Percentiles rank a stretch among this genome's conserved stretches.
These are phyloP conservation scores for Bufo gargarizans DNA, from an alignment of 2,113 vertebrate genomes.

Conservation along the genomic window DNA sequence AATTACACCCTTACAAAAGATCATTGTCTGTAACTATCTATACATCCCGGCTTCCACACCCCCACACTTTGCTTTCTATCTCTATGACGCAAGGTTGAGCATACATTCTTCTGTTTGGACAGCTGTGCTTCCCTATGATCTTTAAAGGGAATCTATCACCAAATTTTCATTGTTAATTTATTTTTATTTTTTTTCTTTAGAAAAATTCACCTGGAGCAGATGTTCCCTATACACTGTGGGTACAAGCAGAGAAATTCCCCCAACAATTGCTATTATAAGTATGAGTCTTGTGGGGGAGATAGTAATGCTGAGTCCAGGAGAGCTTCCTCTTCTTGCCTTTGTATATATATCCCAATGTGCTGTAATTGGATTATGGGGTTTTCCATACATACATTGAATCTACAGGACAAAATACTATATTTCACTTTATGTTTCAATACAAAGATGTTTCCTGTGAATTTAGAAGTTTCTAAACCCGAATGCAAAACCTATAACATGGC, in stretches of 20 bases:
- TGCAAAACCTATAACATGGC: no score
- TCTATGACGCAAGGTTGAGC: background rate
- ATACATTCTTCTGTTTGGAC: background rate
- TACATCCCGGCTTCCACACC: background rate
- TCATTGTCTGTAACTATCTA: slow-evolving; percentile 5
- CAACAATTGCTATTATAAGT: background rate
- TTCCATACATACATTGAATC: no score
- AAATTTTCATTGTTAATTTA: background rate
- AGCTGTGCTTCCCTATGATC: slow-evolving; percentile 21
- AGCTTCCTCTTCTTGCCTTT: background rate
- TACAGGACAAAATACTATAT: no score
- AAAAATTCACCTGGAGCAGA: background rate
- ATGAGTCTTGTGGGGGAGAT: background rate
- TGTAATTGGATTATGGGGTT: no score
- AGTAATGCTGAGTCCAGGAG: background rate
- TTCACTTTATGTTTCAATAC: no score
- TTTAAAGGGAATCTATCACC: background rate
- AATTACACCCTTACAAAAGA: background rate
- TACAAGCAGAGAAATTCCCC: background rate
- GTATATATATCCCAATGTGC: background rate
- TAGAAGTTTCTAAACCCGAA: no score
- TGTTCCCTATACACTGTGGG: background rate
- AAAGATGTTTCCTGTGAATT: no score
- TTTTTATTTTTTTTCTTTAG: background rate
- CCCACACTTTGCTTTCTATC: slow-evolving; percentile 23